Base-by-base conservation (phyloP, 2,888 invertebrate genomes). In the Apoda limacodes region DNA sequence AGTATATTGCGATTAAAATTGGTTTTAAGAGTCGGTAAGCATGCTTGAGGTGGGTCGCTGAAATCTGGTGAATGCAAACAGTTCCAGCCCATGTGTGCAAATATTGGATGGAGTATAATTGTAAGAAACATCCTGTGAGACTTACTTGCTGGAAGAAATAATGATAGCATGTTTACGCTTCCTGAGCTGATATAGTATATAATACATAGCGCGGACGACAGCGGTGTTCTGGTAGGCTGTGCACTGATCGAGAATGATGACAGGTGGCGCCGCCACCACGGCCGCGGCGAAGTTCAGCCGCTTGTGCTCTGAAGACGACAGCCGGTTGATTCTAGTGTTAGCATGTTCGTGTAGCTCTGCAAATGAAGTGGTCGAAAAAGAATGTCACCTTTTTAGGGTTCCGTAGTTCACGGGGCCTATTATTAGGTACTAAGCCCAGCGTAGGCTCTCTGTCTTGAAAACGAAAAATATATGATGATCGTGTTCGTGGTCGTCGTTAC, bases 161-260 rank as follows among this genome's bases (percentile, higher is more conserved):
- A 66, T 40, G 5, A 75, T 47, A 5, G 65, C 60, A 28, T 75
- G 75, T 0, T 71, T 75, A 2, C 56, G 55, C 34, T 52, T 60
- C 41, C 48, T 60, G 39, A 76, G 41, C 2, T 47, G 39, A 31
- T 56, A 55, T 13, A 76, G 43, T 33, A 76, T 71, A 35, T 32
- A 48, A 44, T 70, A 75, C 61, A 76, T 74, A 11, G 65, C 55
- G 0, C 67, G 53, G 7, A 52, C 42, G 9, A 69, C 59, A 1
- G 64, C 57, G 30, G 47, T 51, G 29, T 50, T 61, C 48, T 76
- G 76, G 45, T 61, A 56, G 4, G 66, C 65, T 1, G 65, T 66
- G 42, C 58, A 69, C 34, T 75, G 70, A 36, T 78, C 69, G n/a
- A 76, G 37, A 1, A 78, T 37, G 4, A 76, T 40, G 2, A 75